Percentiles rank a stretch among this genome's conserved stretches.
Conservation (phyloP, 2,113 vertebrate species). For the Dicaeum eximium region DNA sequence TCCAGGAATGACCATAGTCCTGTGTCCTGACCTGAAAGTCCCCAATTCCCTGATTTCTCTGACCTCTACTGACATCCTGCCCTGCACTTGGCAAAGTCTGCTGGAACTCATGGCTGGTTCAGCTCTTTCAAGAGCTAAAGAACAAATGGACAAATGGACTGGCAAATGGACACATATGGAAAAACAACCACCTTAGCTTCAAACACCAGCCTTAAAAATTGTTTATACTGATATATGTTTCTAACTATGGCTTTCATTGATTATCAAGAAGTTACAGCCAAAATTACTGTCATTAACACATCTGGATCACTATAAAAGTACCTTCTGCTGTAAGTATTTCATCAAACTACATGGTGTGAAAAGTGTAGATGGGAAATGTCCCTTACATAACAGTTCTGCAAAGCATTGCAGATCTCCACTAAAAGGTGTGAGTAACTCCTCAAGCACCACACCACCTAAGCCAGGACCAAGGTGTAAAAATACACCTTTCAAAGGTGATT, state of each 20-base stretch:
- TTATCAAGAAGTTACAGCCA: neutral
- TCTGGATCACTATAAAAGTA: neutral
- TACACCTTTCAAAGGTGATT: neutral
- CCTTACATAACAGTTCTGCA: neutral
- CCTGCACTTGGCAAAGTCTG: neutral
- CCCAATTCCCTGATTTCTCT: neutral
- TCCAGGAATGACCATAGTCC: neutral
- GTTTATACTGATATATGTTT: rapidly evolving
- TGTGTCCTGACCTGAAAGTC: neutral
- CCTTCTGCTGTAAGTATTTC: neutral
- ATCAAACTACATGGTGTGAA: neutral
- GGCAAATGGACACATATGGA: neutral
- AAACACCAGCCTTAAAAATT: neutral
- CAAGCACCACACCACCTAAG: neutral
- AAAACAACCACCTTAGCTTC: neutral
- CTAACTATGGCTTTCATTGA: neutral
- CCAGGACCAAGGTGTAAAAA: neutral
- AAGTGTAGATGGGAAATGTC: neutral
- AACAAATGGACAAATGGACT: neutral
- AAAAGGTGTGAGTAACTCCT: neutral
- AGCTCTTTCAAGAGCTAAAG: neutral
- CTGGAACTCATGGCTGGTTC: neutral
- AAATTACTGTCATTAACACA: neutral
- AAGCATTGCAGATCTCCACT: neutral
- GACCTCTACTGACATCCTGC: neutral